A percentile compares a stretch with the other conserved stretches of the same genome.
phyloP scores from a whole-genome alignment of 1,140 invertebrate species.

The Ips nitidus region DNA sequence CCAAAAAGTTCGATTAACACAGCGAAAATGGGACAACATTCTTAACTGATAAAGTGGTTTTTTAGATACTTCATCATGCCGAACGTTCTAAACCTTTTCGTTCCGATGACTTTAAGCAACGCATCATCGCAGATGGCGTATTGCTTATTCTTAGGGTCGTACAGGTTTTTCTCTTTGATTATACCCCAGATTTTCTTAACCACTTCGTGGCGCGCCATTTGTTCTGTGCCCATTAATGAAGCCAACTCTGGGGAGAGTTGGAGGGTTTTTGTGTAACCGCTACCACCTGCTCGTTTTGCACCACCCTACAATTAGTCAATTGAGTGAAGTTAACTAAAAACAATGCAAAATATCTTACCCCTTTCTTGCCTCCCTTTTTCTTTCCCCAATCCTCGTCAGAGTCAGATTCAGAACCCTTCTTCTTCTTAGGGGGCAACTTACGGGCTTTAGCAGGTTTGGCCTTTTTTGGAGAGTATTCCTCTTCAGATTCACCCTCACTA shows the following conservation, averaged over 20 bases:
- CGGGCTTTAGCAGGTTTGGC: conserved; percentile 54
- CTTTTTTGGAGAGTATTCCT: conserved; percentile 69
- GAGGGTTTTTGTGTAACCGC: conserved; percentile 79
- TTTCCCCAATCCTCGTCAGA: conserved; percentile 79
- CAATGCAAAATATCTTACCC: conserved; percentile 38
- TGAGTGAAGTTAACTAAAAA: neutral
- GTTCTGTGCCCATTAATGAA: conserved; percentile 79
- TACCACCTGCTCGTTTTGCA: conserved; percentile 58
- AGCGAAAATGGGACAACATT: too few relatives aligned
- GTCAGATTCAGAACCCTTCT: conserved; percentile 73
- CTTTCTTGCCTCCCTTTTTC: conserved; percentile 57
- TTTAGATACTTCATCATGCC: conserved; percentile 96
- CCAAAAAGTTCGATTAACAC: too few relatives aligned
- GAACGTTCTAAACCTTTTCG: conserved; percentile 87
- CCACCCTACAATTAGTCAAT: conserved; percentile 36
- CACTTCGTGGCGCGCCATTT: conserved; percentile 88
- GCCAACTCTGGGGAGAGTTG: conserved; percentile 85
- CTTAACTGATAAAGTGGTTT: conserved; percentile 80
- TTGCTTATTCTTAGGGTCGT: conserved; percentile 93
- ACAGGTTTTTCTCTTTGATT: conserved; percentile 89
- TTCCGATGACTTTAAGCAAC: conserved; percentile 84
- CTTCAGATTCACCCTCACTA: conserved; percentile 66
- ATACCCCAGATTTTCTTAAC: conserved; percentile 91
- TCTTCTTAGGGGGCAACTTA: conserved; percentile 60
- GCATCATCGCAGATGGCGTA: conserved; percentile 92